Evolutionary conservation across 2,113 vertebrate genomes (phyloP).

Genomic region (Tretioscincus oriximinensis): DNA sequence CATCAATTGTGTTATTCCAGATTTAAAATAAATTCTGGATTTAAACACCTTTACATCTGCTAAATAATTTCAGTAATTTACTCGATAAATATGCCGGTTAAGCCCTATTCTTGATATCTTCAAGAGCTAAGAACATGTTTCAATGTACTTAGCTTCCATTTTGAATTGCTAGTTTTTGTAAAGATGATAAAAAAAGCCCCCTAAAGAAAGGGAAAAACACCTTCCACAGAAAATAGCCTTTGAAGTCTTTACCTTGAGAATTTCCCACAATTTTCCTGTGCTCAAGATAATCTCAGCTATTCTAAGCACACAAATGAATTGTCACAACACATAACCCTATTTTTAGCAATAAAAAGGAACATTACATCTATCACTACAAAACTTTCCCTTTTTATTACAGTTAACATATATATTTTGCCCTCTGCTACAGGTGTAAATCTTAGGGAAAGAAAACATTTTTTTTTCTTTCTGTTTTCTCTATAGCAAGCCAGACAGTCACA

Average conservation of each 20-base stretch:
- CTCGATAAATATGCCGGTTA: not conserved
- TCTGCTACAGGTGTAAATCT: constrained; percentile 44
- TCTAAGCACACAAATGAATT: constrained; percentile 32
- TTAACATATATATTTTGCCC: constrained; percentile 35
- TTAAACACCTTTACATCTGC: not conserved
- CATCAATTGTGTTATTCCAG: too few relatives aligned
- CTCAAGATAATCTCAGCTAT: not conserved
- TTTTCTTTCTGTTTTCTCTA: constrained; percentile 35
- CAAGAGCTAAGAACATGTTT: not conserved
- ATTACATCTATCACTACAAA: constrained; percentile 56
- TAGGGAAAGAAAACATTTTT: not conserved
- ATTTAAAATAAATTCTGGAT: too few relatives aligned
- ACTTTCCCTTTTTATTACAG: constrained; percentile 37
- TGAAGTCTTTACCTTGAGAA: not conserved
- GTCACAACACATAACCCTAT: constrained; percentile 45
- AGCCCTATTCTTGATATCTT: not conserved
- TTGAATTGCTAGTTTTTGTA: not conserved
- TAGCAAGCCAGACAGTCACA: not conserved
- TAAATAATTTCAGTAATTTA: not conserved
- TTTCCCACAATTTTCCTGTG: not conserved
- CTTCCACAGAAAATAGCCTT: not conserved
- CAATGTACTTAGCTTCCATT: too few relatives aligned
- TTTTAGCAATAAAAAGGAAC: constrained; percentile 18
- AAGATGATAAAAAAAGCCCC: not conserved
- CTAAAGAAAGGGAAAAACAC: accelerated